Evolutionary conservation across 64 coral and sea anemone genomes (phyloP).

Genomic region (Stylophora pistillata): DNA sequence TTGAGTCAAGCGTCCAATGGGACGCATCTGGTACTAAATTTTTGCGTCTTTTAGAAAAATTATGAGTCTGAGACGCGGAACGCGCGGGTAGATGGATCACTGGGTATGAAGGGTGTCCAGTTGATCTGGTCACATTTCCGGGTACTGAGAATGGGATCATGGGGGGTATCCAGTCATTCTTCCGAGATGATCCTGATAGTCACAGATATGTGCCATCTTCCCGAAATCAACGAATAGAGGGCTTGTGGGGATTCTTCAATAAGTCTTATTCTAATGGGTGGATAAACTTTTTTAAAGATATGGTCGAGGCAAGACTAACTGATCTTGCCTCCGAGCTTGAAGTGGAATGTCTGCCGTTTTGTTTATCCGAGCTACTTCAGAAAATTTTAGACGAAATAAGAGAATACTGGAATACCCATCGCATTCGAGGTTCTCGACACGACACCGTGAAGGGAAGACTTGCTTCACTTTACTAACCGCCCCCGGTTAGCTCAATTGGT

Average conservation of each 20-base stretch:
- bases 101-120: constrained; percentile 63
- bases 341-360: constrained; percentile 48
- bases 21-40: too few species aligned
- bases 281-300: constrained; percentile 55
- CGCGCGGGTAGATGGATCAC: too few species aligned
- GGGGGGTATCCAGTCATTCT: constrained; percentile 71
- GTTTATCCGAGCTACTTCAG: constrained; percentile 44
- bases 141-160: constrained; percentile 77
- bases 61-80: too few species aligned
- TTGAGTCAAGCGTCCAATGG: too few species aligned
- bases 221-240: constrained; percentile 54
- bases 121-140: constrained; percentile 68
- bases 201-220: constrained; percentile 16
- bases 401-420: constrained; percentile 51
- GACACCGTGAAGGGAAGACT: constrained; percentile 48
- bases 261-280: constrained; percentile 52
- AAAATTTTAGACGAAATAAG: constrained; percentile 37
- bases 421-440: constrained; percentile 47
- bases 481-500: too few species aligned
- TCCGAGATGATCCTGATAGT: constrained; percentile 44
- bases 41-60: too few species aligned
- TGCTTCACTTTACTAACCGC: too few species aligned
- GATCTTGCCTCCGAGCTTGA: constrained; percentile 19
- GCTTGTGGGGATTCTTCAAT: constrained; percentile 48
- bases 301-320: constrained; percentile 4